Evolutionary conservation across 1,140 invertebrate species (phyloP), one percentile per base, ranked within the genome.

Genomic region (Zaprionus capensis): DNA sequence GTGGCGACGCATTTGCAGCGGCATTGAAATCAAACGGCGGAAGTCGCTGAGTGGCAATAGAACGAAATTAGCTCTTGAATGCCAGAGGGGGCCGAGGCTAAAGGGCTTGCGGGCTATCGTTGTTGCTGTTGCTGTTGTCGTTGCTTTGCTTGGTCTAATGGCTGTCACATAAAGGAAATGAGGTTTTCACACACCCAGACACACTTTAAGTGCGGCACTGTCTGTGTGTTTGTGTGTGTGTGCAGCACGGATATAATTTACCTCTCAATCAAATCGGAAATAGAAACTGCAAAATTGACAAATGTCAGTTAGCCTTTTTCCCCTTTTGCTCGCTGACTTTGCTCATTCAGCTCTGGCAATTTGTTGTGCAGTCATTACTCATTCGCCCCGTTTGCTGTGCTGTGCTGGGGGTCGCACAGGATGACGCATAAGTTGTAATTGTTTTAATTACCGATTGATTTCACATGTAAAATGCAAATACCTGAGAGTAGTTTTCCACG

Each of bases 11-110:
- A 24, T 41, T 63, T 49, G 67, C 34, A 38, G 71, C 53, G 84
- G 81, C 85, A 87, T 87, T 88, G 84, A 84, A 87, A 87, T 88
- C 84, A 87, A 88, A 88, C 81, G 78, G 78, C 84, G 84, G 84
- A 88, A 88, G 81, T 88, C 74, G 62, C 76, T 64, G 65, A 67
- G 67, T 70, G 65, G 73, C 58, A 63, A 72, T 49, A 69, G 65
- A 49, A 46, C 24, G 17, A 58, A 63, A 64, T 71, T 71, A 71
- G 68, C 68, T 41, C n/a, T 14, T 36, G 53, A 41, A 28, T 71
- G 46, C 24, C 46, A 53, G 41, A 11, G 51, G 49, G 36, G 26
- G 41, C 20, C 38, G 49, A 41, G 15, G 63, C 49, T 28, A 24
- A 65, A 59, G 38, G 62, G 74, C 49, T 62, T 67, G 55, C n/a